Evolutionary conservation across 2,113 vertebrate species (phyloP), one percentile per base, ranked within the genome.

Genomic region (Pycnonotus jocosus): DNA sequence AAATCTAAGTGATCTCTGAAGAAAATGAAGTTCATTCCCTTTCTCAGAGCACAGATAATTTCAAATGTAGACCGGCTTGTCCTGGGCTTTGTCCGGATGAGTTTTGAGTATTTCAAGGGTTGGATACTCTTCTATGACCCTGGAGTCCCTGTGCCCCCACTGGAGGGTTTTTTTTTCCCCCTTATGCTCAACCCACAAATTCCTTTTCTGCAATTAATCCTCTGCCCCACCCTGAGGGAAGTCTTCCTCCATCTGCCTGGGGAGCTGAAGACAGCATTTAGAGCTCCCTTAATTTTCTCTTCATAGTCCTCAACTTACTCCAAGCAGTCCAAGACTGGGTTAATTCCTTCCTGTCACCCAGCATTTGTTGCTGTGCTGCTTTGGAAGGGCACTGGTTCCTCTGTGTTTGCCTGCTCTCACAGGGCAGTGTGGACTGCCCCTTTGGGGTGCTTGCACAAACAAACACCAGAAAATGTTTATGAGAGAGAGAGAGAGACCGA

Each of bases 91-190:
- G 9, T 72, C 27, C 21, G 12, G 9, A 25, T 44, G 21, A 37
- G 10, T 69, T 78, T 28, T 51, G 22, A 61, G 2, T 44, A 24
- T 47, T 88, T 89, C 23, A 27, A 51, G 15, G 8, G 11, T 20
- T 61, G 47, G 35, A 30, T 50, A 56, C 9, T 45, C 18, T 3
- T 7, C 20, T 24, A 2, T 16, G 33, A 6, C 14, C 8, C 27
- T 56, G 30, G 12, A 25, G 28, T 68, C 23, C 10, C 20, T 54
- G 27, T 38, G 10, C 19, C 16, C 11, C 37, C 57, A 54, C 9
- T 53, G 53, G 8, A 28, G 22, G 7, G 1, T 2, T 2, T 23
- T 15, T 15, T 18, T 7, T 6, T 2, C 4, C 11, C 12, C 2
- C 11, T 73, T 40, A 20, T 22, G 11, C 16, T 45, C 20, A 81